A percentile compares a stretch with the other conserved stretches of the same genome.
Evolutionary conservation across 2,888 invertebrate species (phyloP).

Genomic region (Heliconius charithonia): DNA sequence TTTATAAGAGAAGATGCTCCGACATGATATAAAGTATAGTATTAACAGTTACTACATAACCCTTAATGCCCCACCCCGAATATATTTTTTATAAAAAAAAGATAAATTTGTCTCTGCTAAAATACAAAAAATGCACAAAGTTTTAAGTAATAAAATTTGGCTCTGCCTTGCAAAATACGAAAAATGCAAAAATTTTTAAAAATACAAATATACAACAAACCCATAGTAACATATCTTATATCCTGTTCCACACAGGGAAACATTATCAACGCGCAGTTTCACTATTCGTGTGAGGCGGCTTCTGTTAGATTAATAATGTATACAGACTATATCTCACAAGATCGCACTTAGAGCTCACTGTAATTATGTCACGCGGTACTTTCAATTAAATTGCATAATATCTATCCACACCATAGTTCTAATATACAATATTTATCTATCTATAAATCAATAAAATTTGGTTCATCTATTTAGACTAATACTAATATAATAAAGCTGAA

Average conservation of each 20-base stretch:
- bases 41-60: no score
- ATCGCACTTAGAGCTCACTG: background rate
- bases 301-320: background rate
- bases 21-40: no score
- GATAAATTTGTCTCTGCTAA: background rate
- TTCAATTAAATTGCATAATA: background rate
- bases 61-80: no score
- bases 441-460: background rate
- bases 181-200: no score
- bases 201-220: no score
- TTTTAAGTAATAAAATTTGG: no score
- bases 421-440: background rate
- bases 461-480: no score
- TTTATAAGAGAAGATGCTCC: no score
- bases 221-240: no score
- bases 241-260: constrained; percentile 4
- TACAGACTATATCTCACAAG: background rate
- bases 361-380: background rate
- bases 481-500: no score
- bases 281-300: background rate
- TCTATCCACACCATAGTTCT: background rate
- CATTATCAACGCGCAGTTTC: constrained; percentile 33
- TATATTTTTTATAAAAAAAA: no score
- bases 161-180: no score
- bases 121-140: background rate